Base-by-base conservation (phyloP, 2,797 vertebrate species). In the Peromyscus melanophrys region DNA sequence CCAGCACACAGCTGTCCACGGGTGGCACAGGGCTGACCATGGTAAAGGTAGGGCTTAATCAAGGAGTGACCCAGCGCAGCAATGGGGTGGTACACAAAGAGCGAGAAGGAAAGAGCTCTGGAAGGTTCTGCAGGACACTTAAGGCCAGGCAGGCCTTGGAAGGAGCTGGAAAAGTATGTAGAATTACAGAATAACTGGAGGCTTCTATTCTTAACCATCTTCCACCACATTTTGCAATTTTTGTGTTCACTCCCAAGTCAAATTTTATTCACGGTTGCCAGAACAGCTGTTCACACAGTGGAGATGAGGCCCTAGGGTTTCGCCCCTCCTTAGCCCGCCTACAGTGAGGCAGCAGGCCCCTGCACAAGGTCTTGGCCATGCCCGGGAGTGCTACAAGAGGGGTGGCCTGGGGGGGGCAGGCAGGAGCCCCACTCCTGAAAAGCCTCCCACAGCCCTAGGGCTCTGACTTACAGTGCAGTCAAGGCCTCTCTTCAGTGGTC, bases 51-150 rank as follows among this genome's bases (percentile, higher is more conserved):
- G 23, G 46, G 61, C 29, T n/a, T 43, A 57, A 5, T 14, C 16
- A 13, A 43, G n/a, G 52, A 6, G 3, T 21, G 1, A 21, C 14
- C 43, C 0, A 0, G n/a, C 11, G 1, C 37, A 0, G 52, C 17
- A 2, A 27, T 52, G 4, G 21, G 4, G 34, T 4, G 0, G 77
- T 21, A 34, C 52, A 11, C 23, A 1, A 11, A 52, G 43, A 65
- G 21, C 0, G 0, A 27, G 34, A 27, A 7, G 25, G 27, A 55
- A 46, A 59, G 10, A 1, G 40, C 55, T 77, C 59, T 61, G 23
- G 21, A 52, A 46, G 69, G 82, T 21, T 40, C 76, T 46, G 37
- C 1, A 43, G 57, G 37, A 52, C 83, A 4, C 46, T 3, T 4
- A 0, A 10, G 19, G 43, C 52, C 55, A 12, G 25, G 19, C 6